Evolutionary conservation across 2,113 vertebrate genomes (phyloP).

Genomic region (Dasyprocta punctata): DNA sequence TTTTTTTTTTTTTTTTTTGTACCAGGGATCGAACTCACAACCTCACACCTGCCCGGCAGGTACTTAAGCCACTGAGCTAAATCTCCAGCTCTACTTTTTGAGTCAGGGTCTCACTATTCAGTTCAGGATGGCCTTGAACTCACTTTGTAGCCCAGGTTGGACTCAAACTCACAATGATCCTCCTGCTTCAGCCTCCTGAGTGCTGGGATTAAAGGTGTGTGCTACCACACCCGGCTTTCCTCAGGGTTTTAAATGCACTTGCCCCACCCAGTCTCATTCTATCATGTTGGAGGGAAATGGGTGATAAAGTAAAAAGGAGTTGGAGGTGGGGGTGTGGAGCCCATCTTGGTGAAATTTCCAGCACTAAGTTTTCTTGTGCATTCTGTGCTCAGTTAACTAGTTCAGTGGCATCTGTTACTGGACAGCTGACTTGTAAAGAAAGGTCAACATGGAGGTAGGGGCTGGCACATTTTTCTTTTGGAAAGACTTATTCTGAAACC

Average conservation of each 20-base stretch:
- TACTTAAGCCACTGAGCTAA: no score
- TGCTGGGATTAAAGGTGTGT: no score
- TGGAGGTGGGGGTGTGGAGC: background rate
- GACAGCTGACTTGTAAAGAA: constrained; percentile 86
- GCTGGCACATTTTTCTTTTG: constrained; percentile 41
- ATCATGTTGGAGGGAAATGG: constrained; percentile 60
- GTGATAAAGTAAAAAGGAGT: constrained; percentile 65
- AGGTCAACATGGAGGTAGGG: background rate
- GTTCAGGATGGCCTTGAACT: no score
- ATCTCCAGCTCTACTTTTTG: no score
- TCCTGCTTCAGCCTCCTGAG: no score
- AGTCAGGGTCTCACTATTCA: no score
- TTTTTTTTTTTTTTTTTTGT: no score
- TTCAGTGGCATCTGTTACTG: constrained; percentile 82
- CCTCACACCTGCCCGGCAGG: no score
- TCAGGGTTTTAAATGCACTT: constrained; percentile 87
- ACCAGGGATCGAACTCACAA: no score
- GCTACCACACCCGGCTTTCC: no score
- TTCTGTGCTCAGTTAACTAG: constrained; percentile 86
- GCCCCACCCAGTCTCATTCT: constrained; percentile 88
- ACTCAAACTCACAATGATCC: no score
- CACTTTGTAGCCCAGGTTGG: no score
- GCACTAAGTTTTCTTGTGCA: constrained; percentile 87
- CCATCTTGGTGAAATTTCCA: constrained; percentile 81
- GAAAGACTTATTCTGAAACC: background rate